Percentiles rank a stretch among this genome's conserved stretches.
Evolutionary conservation across 2,113 vertebrate genomes (phyloP).

Genomic region (Notarius lentiginosus): DNA sequence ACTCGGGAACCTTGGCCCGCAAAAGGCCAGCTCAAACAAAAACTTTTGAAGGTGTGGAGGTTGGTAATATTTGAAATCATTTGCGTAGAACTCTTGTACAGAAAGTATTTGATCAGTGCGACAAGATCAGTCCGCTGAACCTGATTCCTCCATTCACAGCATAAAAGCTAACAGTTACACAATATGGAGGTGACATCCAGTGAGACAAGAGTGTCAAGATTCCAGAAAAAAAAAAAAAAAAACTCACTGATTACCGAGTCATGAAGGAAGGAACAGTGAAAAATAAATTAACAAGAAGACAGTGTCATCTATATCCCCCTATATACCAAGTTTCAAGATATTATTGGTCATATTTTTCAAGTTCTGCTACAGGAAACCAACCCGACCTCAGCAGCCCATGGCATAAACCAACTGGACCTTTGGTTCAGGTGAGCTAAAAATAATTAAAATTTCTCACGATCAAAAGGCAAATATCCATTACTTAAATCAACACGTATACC

Average conservation of each 20-base stretch:
- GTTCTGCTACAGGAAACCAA: no score
- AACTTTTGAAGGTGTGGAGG: conserved; percentile 24
- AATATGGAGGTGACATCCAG: not conserved
- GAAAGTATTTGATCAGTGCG: conserved; percentile 31
- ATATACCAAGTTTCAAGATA: no score
- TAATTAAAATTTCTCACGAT: no score
- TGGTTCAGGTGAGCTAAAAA: no score
- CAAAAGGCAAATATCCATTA: no score
- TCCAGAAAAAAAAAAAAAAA: conserved; percentile 1
- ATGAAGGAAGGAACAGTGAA: conserved; percentile 18
- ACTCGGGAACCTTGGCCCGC: conserved; percentile 15
- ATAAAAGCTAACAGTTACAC: conserved; percentile 34
- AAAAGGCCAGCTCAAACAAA: conserved; percentile 23
- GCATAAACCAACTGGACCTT: no score
- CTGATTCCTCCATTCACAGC: not conserved
- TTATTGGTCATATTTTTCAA: no score
- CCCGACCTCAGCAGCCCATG: no score
- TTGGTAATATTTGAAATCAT: conserved; percentile 47
- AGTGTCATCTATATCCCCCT: no score
- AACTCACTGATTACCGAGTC: not conserved
- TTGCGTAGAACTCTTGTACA: conserved; percentile 11
- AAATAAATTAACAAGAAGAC: not conserved
- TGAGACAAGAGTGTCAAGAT: conserved; percentile 3
- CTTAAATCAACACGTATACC: no score
- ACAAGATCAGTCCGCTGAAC: conserved; percentile 13